These are phyloP conservation scores for Drosophila lutescens DNA, from an alignment of 2,888 invertebrate genomes.

Conservation along the genomic window DNA sequence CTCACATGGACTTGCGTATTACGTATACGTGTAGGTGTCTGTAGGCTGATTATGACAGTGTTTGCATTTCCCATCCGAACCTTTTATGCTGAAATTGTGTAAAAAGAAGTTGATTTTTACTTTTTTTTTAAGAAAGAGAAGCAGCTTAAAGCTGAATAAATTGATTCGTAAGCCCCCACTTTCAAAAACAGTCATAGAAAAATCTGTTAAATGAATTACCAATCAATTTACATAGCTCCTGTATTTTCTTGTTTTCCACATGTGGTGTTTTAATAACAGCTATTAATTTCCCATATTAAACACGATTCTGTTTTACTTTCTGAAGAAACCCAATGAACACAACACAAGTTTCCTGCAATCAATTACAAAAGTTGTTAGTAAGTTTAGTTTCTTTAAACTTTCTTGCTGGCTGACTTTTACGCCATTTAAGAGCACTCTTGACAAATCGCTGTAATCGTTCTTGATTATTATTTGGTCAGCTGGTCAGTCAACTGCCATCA, in stretches of 20 bases:
- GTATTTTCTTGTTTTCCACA: too few relatives aligned
- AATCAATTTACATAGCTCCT: neutral
- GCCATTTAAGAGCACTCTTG: constrained; percentile 25
- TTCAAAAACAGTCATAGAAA: neutral
- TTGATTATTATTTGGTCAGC: constrained; percentile 40
- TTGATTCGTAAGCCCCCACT: constrained; percentile 2
- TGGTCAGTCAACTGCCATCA: constrained; percentile 17
- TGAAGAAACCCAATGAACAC: neutral
- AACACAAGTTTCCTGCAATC: constrained; percentile 26
- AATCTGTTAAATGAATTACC: constrained; percentile 6
- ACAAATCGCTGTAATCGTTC: constrained; percentile 38
- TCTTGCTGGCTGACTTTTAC: constrained; percentile 11
- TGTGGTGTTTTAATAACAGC: neutral
- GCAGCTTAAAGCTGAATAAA: constrained; percentile 27
- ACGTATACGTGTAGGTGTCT: constrained; percentile 37
- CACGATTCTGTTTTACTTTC: neutral
- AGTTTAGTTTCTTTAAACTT: constrained; percentile 24
- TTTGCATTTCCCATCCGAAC: constrained; percentile 21
- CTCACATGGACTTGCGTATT: constrained; percentile 27
- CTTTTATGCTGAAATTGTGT: constrained; percentile 21
- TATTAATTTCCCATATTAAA: neutral
- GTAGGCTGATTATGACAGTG: constrained; percentile 43
- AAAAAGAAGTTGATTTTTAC: constrained; percentile 11
- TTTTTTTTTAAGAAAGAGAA: neutral
- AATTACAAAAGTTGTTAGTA: constrained; percentile 33